These are phyloP conservation scores for Melanostoma mellinum DNA, from an alignment of 2,888 invertebrate species.

Conservation along the genomic window DNA sequence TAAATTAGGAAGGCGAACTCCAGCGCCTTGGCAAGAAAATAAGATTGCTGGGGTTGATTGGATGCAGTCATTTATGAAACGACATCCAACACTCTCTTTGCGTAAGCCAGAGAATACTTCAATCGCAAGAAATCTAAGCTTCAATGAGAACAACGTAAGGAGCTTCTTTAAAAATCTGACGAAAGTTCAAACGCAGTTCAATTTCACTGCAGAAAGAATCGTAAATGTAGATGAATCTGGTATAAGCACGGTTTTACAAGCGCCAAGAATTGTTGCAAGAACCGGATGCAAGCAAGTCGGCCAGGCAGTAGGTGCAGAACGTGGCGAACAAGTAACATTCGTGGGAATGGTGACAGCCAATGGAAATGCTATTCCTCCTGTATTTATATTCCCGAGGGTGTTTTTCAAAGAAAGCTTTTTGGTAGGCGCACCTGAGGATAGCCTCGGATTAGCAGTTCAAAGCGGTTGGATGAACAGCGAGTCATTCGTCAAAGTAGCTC, in stretches of 20 bases:
- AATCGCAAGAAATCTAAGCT: too few relatives aligned
- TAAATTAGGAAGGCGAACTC: conserved; percentile 17
- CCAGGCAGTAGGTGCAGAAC: not conserved
- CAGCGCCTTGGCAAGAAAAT: conserved; percentile 24
- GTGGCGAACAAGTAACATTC: not conserved
- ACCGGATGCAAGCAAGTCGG: conserved; percentile 1
- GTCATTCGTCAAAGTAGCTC: conserved; percentile 24
- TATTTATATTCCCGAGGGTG: not conserved
- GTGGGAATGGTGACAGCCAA: conserved; percentile 13
- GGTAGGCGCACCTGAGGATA: conserved; percentile 2
- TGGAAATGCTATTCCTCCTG: conserved; percentile 6
- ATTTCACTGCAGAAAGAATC: conserved; percentile 3
- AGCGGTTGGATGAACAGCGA: conserved; percentile 28
- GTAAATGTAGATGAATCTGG: conserved; percentile 27
- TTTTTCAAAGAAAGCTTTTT: conserved; percentile 9
- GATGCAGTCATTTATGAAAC: too few relatives aligned
- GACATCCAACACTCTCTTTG: too few relatives aligned
- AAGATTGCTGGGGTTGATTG: conserved; percentile 15
- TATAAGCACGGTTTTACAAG: conserved; percentile 9
- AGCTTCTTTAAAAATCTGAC: not conserved
- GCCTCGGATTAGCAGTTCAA: conserved; percentile 16
- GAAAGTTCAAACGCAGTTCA: conserved; percentile 9
- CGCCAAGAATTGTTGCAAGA: conserved; percentile 10
- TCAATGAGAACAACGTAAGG: not conserved
- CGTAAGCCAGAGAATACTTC: too few relatives aligned